These are phyloP conservation scores for Acanthochromis polyacanthus DNA, from an alignment of 2,113 vertebrate genomes.

Conservation along the genomic window DNA sequence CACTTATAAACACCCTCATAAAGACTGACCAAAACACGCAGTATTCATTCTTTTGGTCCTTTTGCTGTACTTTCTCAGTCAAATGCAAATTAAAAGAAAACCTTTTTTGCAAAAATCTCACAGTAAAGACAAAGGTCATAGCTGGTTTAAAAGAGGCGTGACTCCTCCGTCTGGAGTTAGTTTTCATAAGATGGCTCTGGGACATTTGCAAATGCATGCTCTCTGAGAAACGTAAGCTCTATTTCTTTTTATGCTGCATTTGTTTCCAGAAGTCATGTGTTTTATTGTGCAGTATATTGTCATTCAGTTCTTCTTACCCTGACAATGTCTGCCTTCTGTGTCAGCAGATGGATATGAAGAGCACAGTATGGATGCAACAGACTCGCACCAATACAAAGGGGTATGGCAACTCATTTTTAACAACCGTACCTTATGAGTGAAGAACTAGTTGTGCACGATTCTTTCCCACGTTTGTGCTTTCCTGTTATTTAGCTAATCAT, in stretches of 20 bases:
- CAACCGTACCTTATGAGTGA: neutral
- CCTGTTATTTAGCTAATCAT: neutral
- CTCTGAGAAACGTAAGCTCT: too few relatives aligned
- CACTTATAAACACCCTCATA: conserved; percentile 35
- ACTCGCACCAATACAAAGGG: conserved; percentile 78
- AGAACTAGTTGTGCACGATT: neutral
- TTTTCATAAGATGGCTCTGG: neutral
- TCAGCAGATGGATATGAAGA: conserved; percentile 74
- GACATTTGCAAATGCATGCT: neutral
- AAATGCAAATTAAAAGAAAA: too few relatives aligned
- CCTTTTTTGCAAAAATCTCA: neutral
- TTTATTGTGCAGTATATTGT: neutral
- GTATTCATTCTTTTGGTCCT: neutral
- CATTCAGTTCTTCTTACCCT: neutral
- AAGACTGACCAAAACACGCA: neutral
- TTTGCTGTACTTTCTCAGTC: neutral
- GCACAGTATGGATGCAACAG: conserved; percentile 65
- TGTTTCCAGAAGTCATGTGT: neutral
- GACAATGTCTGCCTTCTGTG: conserved; percentile 17
- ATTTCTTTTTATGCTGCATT: neutral
- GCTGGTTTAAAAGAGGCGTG: neutral
- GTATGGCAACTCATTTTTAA: conserved; percentile 67
- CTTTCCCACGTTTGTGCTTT: neutral
- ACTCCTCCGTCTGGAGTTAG: neutral
- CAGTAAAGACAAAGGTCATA: neutral